Evolutionary conservation across 2,113 vertebrate genomes (phyloP), one percentile per base, ranked within the genome.

Genomic region (Lepidothrix coronata): DNA sequence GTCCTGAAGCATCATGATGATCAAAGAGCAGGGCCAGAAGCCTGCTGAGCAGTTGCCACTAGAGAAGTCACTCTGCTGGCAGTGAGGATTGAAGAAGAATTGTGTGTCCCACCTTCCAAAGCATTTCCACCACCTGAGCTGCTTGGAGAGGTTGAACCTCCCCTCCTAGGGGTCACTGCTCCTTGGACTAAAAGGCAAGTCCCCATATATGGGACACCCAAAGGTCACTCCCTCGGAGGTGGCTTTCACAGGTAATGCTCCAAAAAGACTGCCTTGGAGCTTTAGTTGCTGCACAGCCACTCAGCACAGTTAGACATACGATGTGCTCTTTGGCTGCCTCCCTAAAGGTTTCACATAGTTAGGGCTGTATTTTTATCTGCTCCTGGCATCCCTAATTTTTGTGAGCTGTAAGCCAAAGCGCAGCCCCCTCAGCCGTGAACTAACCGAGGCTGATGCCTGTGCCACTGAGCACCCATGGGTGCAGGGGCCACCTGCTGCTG

Each of bases 331-430:
- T 94, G 95, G 91, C 95, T 81, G 91, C 65, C 76, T 75, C 83
- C 20, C 65, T 55, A 65, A 93, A 97, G 91, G 92, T 89, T 95
- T 96, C 14, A 11, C 91, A 93, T 96, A 94, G 72, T 43, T 65
- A 44, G 24, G 37, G 71, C 59, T 70, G 51, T 96, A 97, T 96
- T 96, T 97, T 95, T 94, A 95, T 94, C 96, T 16, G 2, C 83
- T 49, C 31, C 1, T 5, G 79, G 76, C 88, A 95, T 72, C 85
- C 91, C 96, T 96, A 96, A 96, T 91, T 93, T 96, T 94, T 96
- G 96, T 8, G 4, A 88, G 79, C 65, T 19, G 79, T 58, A 74
- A 84, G 62, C 52, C 66, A 75, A 84, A 41, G 93, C 10, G 3
- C 74, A 93, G 31, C 65, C 58, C 48, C 25, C 65, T 8, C 17